A percentile compares a stretch with the other conserved stretches of the same genome.
phyloP scores from a whole-genome alignment of 2,888 invertebrate species.

The Hedya salicella region DNA sequence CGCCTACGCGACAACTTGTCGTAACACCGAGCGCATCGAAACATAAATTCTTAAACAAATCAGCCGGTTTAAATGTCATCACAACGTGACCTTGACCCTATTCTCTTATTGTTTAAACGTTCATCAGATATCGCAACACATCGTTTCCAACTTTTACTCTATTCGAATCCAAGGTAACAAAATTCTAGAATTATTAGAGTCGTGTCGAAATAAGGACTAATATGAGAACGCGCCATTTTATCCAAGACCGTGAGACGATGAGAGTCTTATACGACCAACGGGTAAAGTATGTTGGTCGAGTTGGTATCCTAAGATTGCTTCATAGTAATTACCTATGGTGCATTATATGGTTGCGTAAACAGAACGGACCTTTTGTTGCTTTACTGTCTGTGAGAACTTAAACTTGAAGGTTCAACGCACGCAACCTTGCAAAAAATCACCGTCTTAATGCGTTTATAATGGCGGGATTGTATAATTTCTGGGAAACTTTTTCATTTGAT shows the following conservation, averaged over 20 bases:
- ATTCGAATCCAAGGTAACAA: conserved; percentile 21
- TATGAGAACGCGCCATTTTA: too few species aligned
- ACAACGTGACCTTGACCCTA: conserved; percentile 33
- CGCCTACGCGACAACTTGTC: neutral
- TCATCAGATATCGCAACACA: conserved; percentile 22
- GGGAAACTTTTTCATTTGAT: neutral
- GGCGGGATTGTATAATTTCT: neutral
- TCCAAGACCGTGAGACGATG: too few species aligned
- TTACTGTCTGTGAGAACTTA: conserved; percentile 49
- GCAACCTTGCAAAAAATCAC: conserved; percentile 40
- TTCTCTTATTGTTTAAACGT: conserved; percentile 20
- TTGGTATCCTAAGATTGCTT: conserved; percentile 51
- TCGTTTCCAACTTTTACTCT: conserved; percentile 13
- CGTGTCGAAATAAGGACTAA: conserved; percentile 26
- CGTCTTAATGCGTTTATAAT: conserved; percentile 12
- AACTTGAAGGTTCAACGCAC: conserved; percentile 48
- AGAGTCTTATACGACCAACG: neutral
- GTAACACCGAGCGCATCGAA: conserved; percentile 21
- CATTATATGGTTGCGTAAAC: conserved; percentile 56
- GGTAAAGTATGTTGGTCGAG: conserved; percentile 12
- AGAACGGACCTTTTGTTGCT: conserved; percentile 61
- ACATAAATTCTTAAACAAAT: conserved; percentile 26
- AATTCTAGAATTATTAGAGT: conserved; percentile 2
- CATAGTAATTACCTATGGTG: conserved; percentile 54
- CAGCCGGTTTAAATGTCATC: conserved; percentile 28